These are phyloP conservation scores for Neosilurus hyrtlii DNA, from an alignment of 2,797 vertebrate genomes.

Conservation along the genomic window DNA sequence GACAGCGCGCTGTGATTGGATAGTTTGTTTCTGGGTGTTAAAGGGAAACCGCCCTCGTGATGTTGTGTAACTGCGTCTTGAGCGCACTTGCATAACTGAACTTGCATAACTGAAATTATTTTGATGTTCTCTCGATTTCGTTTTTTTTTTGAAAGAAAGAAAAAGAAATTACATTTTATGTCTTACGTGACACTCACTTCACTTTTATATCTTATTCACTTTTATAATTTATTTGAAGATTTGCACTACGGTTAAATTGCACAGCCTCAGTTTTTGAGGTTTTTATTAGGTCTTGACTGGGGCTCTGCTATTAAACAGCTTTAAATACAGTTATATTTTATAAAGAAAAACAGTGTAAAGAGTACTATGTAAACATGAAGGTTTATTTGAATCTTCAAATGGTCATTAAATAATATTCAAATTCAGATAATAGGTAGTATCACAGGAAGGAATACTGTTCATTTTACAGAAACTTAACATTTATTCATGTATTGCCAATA, in stretches of 20 bases:
- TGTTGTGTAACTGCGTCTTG: slow-evolving; percentile 48
- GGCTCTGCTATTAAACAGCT: not conserved
- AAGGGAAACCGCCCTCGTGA: slow-evolving; percentile 44
- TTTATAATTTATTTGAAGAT: not conserved
- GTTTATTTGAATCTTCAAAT: slow-evolving; percentile 68
- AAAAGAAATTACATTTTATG: too few relatives aligned
- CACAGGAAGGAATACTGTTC: slow-evolving; percentile 78
- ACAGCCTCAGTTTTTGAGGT: not conserved
- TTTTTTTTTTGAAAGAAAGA: not conserved
- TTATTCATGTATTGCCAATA: slow-evolving; percentile 71
- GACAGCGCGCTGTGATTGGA: slow-evolving; percentile 61
- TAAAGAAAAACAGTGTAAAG: not conserved
- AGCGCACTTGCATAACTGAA: slow-evolving; percentile 38
- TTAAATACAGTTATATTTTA: not conserved
- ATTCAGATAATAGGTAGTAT: slow-evolving; percentile 73
- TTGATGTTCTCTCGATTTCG: not conserved
- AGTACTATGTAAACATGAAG: slow-evolving; percentile 25
- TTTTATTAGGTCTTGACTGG: not conserved
- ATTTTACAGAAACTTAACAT: slow-evolving; percentile 69
- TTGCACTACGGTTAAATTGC: not conserved
- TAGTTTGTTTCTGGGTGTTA: slow-evolving; percentile 69
- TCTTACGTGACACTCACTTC: too few relatives aligned
- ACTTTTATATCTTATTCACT: too few relatives aligned
- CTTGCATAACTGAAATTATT: slow-evolving; percentile 16
- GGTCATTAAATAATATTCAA: slow-evolving; percentile 73